A percentile compares a stretch with the other conserved stretches of the same genome.
Evolutionary conservation across 2,797 vertebrate species (phyloP).

Genomic region (Eupleurogrammus muticus): DNA sequence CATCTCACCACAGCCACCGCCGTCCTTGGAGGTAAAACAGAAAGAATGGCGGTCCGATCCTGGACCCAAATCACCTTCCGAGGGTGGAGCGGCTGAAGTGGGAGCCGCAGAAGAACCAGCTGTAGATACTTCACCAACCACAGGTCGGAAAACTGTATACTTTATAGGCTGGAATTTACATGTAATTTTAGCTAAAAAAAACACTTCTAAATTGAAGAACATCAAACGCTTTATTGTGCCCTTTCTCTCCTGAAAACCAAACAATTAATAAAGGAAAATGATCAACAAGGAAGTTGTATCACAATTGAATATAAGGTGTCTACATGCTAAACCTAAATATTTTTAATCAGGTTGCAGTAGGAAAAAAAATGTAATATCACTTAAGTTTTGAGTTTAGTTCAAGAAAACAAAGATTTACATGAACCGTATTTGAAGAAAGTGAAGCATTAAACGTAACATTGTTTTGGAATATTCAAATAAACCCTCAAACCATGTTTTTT

Average conservation of each 20-base stretch:
- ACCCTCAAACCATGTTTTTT: conserved; percentile 4
- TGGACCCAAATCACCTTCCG: neutral
- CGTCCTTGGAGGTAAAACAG: conserved; percentile 38
- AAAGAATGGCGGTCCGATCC: conserved; percentile 17
- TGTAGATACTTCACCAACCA: conserved; percentile 1
- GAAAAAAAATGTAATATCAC: too few relatives aligned
- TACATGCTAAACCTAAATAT: neutral
- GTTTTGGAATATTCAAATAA: conserved; percentile 8
- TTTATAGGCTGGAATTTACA: too few relatives aligned
- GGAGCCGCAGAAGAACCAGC: neutral
- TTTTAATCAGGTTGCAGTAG: neutral
- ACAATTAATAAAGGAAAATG: neutral
- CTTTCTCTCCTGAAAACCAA: too few relatives aligned
- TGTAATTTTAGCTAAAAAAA: too few relatives aligned
- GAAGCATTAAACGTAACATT: neutral
- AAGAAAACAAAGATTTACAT: neutral
- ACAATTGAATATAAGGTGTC: too few relatives aligned
- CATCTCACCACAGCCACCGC: conserved; percentile 41
- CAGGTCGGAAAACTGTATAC: conserved; percentile 46
- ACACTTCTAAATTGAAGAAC: too few relatives aligned
- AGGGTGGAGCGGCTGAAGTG: conserved; percentile 22
- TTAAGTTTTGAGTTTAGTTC: too few relatives aligned
- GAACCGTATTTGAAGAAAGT: neutral
- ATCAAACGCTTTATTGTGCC: neutral
- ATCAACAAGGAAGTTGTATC: neutral